Evolutionary conservation across 2,113 vertebrate genomes (phyloP), one percentile per base, ranked within the genome.

Genomic region (Cyanocitta stelleri): DNA sequence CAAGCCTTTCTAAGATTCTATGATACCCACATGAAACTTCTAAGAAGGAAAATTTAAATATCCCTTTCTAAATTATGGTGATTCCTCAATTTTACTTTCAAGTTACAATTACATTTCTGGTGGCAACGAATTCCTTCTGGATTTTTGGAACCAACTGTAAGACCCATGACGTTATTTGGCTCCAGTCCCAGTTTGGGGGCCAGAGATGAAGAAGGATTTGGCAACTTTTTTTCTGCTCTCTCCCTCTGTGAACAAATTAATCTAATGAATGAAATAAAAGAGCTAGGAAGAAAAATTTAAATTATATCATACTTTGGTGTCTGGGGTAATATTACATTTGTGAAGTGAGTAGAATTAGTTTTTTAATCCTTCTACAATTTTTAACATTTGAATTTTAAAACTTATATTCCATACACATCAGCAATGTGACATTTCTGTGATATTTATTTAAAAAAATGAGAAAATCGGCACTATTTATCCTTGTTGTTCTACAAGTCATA

Each of bases 381-480:
- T 61, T 91, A 76, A 33, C 6, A 74, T 83, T 76, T 78, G 41
- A 75, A 71, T 85, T 93, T 81, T 35, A 77, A 93, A 85, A 69
- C 13, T 56, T 16, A 35, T 17, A 43, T 26, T 56, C 46, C 46
- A 67, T 85, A 15, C 23, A 87, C 58, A 82, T 80, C 54, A 87
- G 26, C 29, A 74, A 54, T 35, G 19, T 59, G 71, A 82, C 32
- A 67, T 58, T 96, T 95, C 39, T 79, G 48, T 91, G 71, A 26
- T 87, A 95, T 89, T 96, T 94, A 82, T 95, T 56, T 79, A 91
- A 63, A 37, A 54, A 81, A 94, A 87, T 58, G 9, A 89, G 39
- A 88, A 96, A 83, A 85, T 24, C 35, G 46, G 21, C 63, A 16
- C 39, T 76, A 24, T 84, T 90, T 87, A 29, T 71, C 33, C 35